Evolutionary conservation across 2,888 invertebrate genomes (phyloP).

Genomic region (Agrilus mali): DNA sequence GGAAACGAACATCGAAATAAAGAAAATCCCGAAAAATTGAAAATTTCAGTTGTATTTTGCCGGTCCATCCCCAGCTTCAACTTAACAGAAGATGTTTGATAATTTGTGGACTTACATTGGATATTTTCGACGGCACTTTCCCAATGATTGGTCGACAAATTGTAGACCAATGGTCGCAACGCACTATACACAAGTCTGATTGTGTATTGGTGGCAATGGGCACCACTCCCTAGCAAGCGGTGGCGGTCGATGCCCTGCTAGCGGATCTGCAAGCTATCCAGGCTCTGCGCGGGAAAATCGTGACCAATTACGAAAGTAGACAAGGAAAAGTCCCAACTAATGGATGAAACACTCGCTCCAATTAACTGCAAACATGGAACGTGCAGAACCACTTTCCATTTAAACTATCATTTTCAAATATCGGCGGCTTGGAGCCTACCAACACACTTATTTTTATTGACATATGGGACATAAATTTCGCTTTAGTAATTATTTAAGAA

Average conservation of each 20-base stretch:
- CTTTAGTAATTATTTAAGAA: too few relatives aligned
- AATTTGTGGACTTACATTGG: conserved; percentile 65
- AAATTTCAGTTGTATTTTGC: conserved; percentile 23
- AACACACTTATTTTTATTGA: too few relatives aligned
- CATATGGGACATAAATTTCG: too few relatives aligned
- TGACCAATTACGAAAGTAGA: conserved; percentile 33
- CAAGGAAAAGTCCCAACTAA: conserved; percentile 19
- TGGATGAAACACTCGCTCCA: too few relatives aligned
- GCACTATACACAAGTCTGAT: conserved; percentile 51
- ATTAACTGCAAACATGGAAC: too few relatives aligned
- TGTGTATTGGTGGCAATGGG: conserved; percentile 58
- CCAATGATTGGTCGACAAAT: conserved; percentile 82
- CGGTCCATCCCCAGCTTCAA: conserved; percentile 27
- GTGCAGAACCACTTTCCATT: too few relatives aligned
- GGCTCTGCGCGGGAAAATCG: conserved; percentile 30
- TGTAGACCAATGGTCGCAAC: conserved; percentile 76
- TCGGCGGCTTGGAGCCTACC: too few relatives aligned
- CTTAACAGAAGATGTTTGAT: conserved; percentile 39
- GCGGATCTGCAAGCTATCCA: conserved; percentile 28
- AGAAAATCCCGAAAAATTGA: conserved; percentile 11
- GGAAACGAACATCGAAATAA: conserved; percentile 10
- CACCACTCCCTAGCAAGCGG: conserved; percentile 48
- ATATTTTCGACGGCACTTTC: conserved; percentile 62
- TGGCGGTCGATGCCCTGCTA: conserved; percentile 32
- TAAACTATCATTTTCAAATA: too few relatives aligned